Percentiles rank a stretch among this genome's conserved stretches.
Evolutionary conservation across 2,888 invertebrate genomes (phyloP).

Genomic region (Sialis fuliginosa): DNA sequence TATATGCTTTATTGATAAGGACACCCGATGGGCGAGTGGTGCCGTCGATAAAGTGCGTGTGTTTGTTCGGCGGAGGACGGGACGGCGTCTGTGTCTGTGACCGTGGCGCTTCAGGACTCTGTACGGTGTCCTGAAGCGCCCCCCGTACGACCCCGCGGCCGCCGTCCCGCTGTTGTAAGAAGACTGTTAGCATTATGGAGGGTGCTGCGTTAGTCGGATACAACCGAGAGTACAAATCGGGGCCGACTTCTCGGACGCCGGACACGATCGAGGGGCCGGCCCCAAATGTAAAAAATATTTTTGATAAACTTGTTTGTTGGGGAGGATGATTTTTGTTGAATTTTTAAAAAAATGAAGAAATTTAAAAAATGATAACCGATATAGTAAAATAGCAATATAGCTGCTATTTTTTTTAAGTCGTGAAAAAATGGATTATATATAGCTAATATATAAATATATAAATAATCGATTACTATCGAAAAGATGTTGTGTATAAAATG

Average conservation of each 20-base stretch:
- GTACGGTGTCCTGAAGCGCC: too few relatives aligned
- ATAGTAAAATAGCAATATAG: constrained; percentile 21
- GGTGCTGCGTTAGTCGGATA: neutral
- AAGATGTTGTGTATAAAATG: constrained; percentile 21
- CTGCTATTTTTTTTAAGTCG: constrained; percentile 23
- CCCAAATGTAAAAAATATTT: constrained; percentile 34
- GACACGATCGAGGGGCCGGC: constrained; percentile 7
- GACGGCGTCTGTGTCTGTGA: too few relatives aligned
- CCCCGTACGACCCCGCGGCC: too few relatives aligned
- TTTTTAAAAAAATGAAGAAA: constrained; percentile 22
- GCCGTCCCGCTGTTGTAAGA: constrained; percentile 4
- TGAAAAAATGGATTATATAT: constrained; percentile 29
- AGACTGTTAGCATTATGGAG: constrained; percentile 6
- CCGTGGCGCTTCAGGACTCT: too few relatives aligned
- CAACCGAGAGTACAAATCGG: neutral
- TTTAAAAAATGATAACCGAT: constrained; percentile 14
- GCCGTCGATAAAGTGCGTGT: too few relatives aligned
- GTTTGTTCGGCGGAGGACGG: too few relatives aligned
- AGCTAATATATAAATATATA: constrained; percentile 25
- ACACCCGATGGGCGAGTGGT: too few relatives aligned
- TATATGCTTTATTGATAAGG: too few relatives aligned
- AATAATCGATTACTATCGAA: constrained; percentile 2
- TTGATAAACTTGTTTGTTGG: constrained; percentile 46
- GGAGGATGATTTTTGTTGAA: constrained; percentile 35
- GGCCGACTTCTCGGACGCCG: neutral